Evolutionary conservation across 2,113 vertebrate genomes (phyloP).

Genomic region (Symphodus melops): DNA sequence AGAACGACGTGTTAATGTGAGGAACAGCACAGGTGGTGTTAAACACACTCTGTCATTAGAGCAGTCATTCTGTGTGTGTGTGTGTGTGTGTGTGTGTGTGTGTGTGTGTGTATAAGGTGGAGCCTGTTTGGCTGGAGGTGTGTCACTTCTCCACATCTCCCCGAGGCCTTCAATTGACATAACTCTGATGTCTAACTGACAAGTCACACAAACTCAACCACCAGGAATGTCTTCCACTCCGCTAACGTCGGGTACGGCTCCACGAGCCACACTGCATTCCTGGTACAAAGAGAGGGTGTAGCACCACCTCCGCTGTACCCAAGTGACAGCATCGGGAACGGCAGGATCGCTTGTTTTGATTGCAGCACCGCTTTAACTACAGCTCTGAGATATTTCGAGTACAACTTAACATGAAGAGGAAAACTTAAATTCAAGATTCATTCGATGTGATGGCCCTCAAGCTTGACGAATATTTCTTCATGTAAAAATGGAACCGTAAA

Average conservation of each 20-base stretch:
- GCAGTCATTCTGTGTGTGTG: background rate
- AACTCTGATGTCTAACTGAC: background rate
- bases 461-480: background rate
- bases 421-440: background rate
- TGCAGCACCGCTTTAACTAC: background rate
- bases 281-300: background rate
- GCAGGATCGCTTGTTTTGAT: background rate
- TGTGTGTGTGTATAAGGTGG: slow-evolving; percentile 22
- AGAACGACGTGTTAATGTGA: background rate
- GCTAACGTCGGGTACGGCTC: background rate
- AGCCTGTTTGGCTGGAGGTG: slow-evolving; percentile 10
- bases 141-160: background rate
- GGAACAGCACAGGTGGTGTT: background rate
- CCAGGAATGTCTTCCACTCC: slow-evolving; percentile 23
- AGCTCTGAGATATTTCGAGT: background rate
- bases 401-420: background rate
- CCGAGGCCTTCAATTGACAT: background rate
- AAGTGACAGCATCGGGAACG: background rate
- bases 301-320: background rate
- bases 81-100: slow-evolving; percentile 1
- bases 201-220: background rate
- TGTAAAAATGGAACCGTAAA: background rate
- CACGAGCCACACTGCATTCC: slow-evolving; percentile 14
- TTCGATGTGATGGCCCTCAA: background rate
- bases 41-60: background rate